Evolutionary conservation across 2,797 vertebrate genomes (phyloP), one percentile per base, ranked within the genome.

Genomic region (Channa striata): DNA sequence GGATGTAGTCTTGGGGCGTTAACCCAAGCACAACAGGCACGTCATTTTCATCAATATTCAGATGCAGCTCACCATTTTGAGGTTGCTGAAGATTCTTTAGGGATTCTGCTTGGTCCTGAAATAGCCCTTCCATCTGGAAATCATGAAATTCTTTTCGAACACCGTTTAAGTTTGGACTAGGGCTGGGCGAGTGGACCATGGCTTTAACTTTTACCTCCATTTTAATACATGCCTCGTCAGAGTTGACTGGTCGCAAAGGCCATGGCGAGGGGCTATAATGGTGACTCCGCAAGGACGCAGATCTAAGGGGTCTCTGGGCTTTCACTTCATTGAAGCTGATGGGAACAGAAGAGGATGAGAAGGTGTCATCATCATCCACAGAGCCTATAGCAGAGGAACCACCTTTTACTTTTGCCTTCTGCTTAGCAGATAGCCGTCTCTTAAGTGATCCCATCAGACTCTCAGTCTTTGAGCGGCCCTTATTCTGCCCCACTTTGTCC

Each of bases 241-340:
- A 97, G 82, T 95, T 96, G 12, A 96, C 95, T 11, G 96, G 90
- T n/a, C 97, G 93, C 73, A 99, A 92, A 1, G 97, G 98, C 98
- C 98, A 99, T 0, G 98, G 98, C 1, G 97, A 97, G 47, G 98
- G 97, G 89, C 98, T 99, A 78, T 99, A 99, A 93, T 99, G 98
- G 86, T 99, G 97, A 85, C 94, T 96, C 68, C 96, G 95, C 53
- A 99, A 92, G 4, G 97, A 99, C 0, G 96, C 94, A 33, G 97
- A 97, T 86, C 97, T 92, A 62, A 97, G 93, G 37, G 98, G 97
- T 83, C 97, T 92, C 87, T 96, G 98, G 59, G 97, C 94, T 88
- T 97, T 95, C 76, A 95, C 94, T 17, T 99, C 98, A 68, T 94
- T 99, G 88, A 98, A 97, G 78, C 94, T 96, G 59, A 97, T 92